A percentile compares a stretch with the other conserved stretches of the same genome.
phyloP scores from a whole-genome alignment of 2,888 invertebrate genomes.

The Blastobasis lacticolella region DNA sequence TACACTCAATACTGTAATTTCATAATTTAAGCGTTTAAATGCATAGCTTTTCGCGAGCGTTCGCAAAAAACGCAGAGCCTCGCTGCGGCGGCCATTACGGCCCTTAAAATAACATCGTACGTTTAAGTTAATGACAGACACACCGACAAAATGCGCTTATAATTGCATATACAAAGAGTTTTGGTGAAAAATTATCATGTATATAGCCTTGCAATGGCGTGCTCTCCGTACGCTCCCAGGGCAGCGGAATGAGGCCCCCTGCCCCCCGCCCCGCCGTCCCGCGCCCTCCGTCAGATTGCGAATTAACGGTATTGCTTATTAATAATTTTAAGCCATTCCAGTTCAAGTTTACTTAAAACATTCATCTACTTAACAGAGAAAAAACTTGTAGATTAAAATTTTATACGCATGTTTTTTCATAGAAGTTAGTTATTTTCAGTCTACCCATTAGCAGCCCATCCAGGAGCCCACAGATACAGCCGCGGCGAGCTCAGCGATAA shows the following conservation, averaged over 20 bases:
- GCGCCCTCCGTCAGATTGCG: too few species aligned
- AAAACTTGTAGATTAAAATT: too few species aligned
- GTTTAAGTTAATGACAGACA: slow-evolving; percentile 73
- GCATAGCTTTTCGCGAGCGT: slow-evolving; percentile 70
- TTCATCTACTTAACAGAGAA: too few species aligned
- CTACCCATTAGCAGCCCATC: slow-evolving; percentile 26
- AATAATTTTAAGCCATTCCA: too few species aligned
- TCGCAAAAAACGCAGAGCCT: slow-evolving; percentile 55
- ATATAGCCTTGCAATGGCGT: slow-evolving; percentile 38
- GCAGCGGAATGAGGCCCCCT: too few species aligned
- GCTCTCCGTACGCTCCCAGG: slow-evolving; percentile 28
- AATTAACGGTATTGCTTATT: too few species aligned
- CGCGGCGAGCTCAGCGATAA: slow-evolving; percentile 35
- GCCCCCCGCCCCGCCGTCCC: too few species aligned
- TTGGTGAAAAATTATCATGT: slow-evolving; percentile 67
- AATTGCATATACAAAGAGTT: slow-evolving; percentile 70
- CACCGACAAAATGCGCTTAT: slow-evolving; percentile 71
- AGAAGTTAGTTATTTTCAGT: slow-evolving; percentile 14
- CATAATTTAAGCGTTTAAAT: slow-evolving; percentile 74
- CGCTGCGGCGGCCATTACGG: slow-evolving; percentile 64
- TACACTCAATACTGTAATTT: slow-evolving; percentile 71
- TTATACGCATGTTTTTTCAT: slow-evolving; percentile 13
- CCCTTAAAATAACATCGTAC: slow-evolving; percentile 74
- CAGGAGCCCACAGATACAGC: slow-evolving; percentile 32
- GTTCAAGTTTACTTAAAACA: too few species aligned